A percentile compares a stretch with the other conserved stretches of the same genome.
Conservation (phyloP, 2,113 vertebrate species). For the Calyptomena viridis region DNA sequence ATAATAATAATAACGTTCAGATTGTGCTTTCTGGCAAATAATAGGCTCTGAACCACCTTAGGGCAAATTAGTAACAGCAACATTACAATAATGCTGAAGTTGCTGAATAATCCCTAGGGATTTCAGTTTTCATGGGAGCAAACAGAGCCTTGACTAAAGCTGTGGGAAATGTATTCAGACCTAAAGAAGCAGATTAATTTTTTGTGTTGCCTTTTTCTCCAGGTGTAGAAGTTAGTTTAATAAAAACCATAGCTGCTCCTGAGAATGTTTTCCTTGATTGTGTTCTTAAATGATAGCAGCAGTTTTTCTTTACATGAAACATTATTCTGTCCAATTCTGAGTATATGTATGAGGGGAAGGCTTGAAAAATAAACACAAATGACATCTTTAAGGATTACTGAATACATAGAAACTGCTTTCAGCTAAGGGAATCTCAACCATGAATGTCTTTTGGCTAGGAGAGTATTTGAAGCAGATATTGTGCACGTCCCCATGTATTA, state of each 20-base stretch:
- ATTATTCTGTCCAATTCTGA: neutral
- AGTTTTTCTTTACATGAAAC: neutral
- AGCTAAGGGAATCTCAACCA: neutral
- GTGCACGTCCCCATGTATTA: neutral
- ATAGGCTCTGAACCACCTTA: neutral
- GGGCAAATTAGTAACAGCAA: neutral
- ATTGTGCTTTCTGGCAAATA: neutral
- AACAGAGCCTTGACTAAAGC: neutral
- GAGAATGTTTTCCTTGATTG: neutral
- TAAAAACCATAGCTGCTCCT: neutral
- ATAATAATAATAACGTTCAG: neutral
- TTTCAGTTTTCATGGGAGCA: neutral
- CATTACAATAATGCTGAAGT: neutral
- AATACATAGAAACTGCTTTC: neutral
- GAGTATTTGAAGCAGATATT: neutral
- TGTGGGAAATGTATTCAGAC: neutral
- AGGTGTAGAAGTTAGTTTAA: neutral
- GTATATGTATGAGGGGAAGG: neutral
- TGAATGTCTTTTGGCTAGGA: neutral
- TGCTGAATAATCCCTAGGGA: neutral
- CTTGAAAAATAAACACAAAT: neutral
- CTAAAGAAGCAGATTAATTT: neutral
- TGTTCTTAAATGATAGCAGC: neutral
- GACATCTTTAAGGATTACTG: neutral
- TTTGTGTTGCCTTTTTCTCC: neutral